Base-by-base conservation (phyloP, 1,140 invertebrate species). In the Drosophila orosa region DNA sequence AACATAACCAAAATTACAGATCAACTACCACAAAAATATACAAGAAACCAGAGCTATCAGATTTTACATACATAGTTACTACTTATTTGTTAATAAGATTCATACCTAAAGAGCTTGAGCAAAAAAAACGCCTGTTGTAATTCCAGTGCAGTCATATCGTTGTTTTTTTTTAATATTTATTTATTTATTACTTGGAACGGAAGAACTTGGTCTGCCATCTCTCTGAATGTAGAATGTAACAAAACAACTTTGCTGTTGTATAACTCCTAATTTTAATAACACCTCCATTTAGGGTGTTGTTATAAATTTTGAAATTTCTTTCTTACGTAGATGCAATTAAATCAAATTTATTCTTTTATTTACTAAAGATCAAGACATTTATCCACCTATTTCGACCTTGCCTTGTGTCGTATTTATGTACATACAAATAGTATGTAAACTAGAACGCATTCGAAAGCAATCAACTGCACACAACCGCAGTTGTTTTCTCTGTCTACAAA, bases 391-490 rank as follows among this genome's bases (percentile, higher is more conserved):
- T 27, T 47, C 8, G 24, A 47, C 13, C 22, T 25, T 45, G 25
- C 17, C 29, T 45, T 59, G 35, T 57, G 45, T 42, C 47, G 66
- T 56, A 44, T 54, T n/a, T 24, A 7, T n/a, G n/a, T n/a, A n/a
- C n/a, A n/a, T n/a, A n/a, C n/a, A 31, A 50, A 17, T 47, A 48
- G 67, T 62, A 19, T 13, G 17, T 39, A 40, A 39, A 6, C 47
- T 42, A 39, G 25, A 57, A 40, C 4, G 9, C 44, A 59, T 48
- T 52, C 31, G 22, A 54, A 68, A 37, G 35, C 79, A 81, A 68
- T 78, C 54, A 74, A 61, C 79, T 52, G 62, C 31, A 33, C 50
- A 52, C 50, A 61, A 80, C 31, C 25, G 37, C 33, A 47, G 31
- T 27, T 35, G 13, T 52, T 52, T 15, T 22, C 13, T 33, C 4